A percentile compares a stretch with the other conserved stretches of the same genome.
Evolutionary conservation across 2,797 vertebrate genomes (phyloP).

Genomic region (Tauraco hartlaubi): DNA sequence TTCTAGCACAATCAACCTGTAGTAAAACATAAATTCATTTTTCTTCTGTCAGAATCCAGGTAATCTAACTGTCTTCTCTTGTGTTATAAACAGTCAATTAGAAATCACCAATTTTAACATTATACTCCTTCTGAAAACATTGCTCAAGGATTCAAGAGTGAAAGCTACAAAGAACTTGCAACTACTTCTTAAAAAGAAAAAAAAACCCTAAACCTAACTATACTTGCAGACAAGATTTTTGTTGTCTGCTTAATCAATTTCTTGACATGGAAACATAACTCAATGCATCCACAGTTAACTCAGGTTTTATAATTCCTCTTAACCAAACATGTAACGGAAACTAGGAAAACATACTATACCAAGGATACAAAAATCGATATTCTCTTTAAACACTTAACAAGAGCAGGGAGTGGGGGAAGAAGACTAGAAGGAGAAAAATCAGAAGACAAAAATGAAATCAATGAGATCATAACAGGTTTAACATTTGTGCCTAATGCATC

Average conservation of each 20-base stretch:
- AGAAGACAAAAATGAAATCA: neutral
- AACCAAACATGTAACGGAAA: neutral
- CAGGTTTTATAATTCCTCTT: neutral
- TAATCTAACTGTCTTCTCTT: conserved; percentile 28
- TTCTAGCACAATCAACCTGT: conserved; percentile 52
- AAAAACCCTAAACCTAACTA: neutral
- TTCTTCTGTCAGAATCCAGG: conserved; percentile 7
- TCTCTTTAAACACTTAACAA: neutral
- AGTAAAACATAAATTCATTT: conserved; percentile 61
- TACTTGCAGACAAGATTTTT: neutral
- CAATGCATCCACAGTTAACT: neutral
- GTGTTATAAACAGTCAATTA: conserved; percentile 20
- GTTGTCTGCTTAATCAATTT: neutral
- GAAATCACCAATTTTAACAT: conserved; percentile 10
- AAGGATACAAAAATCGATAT: neutral
- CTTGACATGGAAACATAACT: neutral
- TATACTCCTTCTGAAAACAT: neutral
- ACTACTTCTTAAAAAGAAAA: conserved; percentile 1
- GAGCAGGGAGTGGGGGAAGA: neutral
- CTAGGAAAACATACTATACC: neutral
- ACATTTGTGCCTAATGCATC: neutral
- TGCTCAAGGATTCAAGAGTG: neutral
- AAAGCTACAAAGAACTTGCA: conserved; percentile 1
- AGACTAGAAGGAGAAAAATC: neutral
- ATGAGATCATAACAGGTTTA: neutral